Conservation (phyloP, 1,140 invertebrate species). For the Amphibalanus amphitrite region DNA sequence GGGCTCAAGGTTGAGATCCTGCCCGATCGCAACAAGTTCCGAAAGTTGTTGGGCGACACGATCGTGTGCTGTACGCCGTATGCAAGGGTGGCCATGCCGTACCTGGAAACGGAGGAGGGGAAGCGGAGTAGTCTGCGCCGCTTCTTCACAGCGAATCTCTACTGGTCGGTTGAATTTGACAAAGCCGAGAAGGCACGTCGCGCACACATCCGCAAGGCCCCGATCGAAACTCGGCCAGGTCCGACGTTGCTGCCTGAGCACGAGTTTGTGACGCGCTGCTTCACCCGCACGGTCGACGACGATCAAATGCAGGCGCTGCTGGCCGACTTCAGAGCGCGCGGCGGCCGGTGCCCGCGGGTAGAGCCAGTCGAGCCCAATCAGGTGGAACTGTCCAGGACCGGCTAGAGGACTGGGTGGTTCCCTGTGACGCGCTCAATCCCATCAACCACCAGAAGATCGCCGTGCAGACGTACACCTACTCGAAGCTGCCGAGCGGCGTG, state of each 20-base stretch:
- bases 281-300: conserved; percentile 40
- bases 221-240: conserved; percentile 2
- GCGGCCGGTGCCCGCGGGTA: conserved; percentile 33
- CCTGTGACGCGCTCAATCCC: conserved; percentile 7
- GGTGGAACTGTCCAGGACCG: background rate
- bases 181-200: conserved; percentile 13
- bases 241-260: conserved; percentile 33
- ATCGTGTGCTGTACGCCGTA: conserved; percentile 72
- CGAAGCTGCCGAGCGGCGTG: background rate
- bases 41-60: conserved; percentile 50
- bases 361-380: background rate
- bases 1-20: conserved; percentile 1
- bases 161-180: conserved; percentile 40
- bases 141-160: conserved; percentile 64
- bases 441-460: background rate
- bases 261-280: conserved; percentile 47
- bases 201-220: conserved; percentile 5
- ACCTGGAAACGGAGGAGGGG: conserved; percentile 67
- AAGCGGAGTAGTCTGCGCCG: conserved; percentile 51
- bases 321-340: conserved; percentile 69
- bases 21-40: conserved; percentile 40
- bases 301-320: conserved; percentile 47
- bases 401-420: conserved; percentile 15
- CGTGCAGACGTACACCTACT: background rate
- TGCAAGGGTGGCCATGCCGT: conserved; percentile 66